phyloP scores from a whole-genome alignment of 2,113 vertebrate species.

The Nesogale talazaci region DNA sequence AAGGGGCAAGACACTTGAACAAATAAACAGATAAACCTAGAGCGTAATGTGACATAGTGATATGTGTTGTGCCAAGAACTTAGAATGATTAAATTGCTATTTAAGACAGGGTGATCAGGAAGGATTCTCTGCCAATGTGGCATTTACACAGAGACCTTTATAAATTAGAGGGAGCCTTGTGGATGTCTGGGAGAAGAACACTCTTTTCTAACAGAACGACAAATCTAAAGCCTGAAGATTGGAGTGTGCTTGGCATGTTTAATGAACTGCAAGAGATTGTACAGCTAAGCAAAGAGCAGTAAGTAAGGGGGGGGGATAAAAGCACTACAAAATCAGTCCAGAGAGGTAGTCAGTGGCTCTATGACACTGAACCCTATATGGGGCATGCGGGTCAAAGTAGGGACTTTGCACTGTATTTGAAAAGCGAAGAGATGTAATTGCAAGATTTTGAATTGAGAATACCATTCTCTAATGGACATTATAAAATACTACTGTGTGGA shows the following conservation, averaged over 20 bases:
- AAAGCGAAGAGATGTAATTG: slow-evolving; percentile 43
- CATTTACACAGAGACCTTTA: neutral
- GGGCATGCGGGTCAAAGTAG: neutral
- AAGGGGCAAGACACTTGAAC: no score
- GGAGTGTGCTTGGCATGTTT: slow-evolving; percentile 7
- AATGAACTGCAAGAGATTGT: slow-evolving; percentile 3
- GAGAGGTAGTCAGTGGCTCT: slow-evolving; percentile 38
- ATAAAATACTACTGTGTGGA: neutral
- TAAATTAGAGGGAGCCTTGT: neutral
- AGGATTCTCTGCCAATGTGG: neutral
- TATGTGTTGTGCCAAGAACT: neutral
- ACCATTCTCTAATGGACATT: slow-evolving; percentile 34
- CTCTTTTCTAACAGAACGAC: neutral
- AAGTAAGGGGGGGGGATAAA: neutral
- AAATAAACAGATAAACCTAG: no score
- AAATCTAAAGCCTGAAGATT: neutral
- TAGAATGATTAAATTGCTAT: neutral
- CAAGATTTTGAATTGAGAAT: slow-evolving; percentile 39
- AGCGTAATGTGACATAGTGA: no score
- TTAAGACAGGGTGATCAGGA: neutral
- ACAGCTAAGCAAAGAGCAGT: neutral
- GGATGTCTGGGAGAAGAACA: neutral
- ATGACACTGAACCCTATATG: neutral
- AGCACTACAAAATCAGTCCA: slow-evolving; percentile 21
- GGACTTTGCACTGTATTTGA: slow-evolving; percentile 45